phyloP scores from a whole-genome alignment of 2,113 vertebrate genomes.

The Zosterops hypoxanthus region DNA sequence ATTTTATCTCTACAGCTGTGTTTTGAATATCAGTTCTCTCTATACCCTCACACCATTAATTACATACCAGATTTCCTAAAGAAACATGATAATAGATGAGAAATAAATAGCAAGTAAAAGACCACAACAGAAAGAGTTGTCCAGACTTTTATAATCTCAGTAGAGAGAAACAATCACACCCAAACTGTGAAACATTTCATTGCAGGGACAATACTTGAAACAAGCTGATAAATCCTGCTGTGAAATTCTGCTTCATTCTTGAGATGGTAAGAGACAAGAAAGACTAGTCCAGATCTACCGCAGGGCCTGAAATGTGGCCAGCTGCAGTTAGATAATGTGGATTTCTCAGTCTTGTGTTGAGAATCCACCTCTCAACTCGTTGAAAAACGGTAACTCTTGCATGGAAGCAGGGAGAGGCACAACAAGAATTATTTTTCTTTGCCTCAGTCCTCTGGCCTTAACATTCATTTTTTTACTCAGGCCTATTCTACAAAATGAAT shows the following conservation, averaged over 20 bases:
- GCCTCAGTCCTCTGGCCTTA: background rate
- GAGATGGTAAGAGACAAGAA: background rate
- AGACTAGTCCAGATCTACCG: background rate
- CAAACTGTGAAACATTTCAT: background rate
- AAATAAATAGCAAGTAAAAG: background rate
- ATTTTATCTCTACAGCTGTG: background rate
- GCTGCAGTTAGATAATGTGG: background rate
- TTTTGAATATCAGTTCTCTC: background rate
- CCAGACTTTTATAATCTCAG: background rate
- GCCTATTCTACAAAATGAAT: background rate
- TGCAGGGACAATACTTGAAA: background rate
- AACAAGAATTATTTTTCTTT: background rate
- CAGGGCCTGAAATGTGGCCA: background rate
- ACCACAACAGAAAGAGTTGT: background rate
- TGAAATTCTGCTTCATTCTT: background rate
- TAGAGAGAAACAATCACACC: background rate
- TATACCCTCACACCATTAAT: background rate
- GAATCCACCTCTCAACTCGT: background rate
- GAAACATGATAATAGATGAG: background rate
- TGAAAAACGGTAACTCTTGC: background rate
- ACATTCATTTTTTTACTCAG: background rate
- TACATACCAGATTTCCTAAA: background rate
- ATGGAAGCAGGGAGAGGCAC: background rate
- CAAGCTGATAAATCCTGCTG: background rate
- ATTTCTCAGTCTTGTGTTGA: background rate